Conservation (phyloP, 2,888 invertebrate species). For the Lysandra bellargus region DNA sequence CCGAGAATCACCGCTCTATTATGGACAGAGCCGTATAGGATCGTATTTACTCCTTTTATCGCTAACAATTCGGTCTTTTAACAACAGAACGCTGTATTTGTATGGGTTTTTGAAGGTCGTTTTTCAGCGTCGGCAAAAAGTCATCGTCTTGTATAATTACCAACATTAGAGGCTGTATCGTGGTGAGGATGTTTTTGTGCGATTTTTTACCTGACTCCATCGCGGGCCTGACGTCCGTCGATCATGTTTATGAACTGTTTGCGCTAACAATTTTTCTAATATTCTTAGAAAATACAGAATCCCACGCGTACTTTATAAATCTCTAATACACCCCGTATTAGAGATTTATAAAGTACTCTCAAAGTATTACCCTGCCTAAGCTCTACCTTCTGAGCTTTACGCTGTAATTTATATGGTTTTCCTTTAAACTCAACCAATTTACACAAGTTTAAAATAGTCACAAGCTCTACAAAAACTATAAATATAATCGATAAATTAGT, state of each 20-base stretch:
- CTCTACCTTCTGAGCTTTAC: background rate
- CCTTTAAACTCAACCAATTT: too few species aligned
- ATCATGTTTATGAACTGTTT: background rate
- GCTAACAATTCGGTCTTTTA: slow-evolving; percentile 14
- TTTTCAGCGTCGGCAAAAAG: slow-evolving; percentile 16
- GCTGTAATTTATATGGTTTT: too few species aligned
- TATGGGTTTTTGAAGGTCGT: slow-evolving; percentile 5
- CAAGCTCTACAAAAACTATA: too few species aligned
- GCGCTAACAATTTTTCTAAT: background rate
- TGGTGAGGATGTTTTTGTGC: slow-evolving; percentile 8
- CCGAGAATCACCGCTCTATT: background rate
- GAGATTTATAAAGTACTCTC: background rate
- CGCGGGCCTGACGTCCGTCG: background rate
- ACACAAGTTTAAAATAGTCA: too few species aligned
- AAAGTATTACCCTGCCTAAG: background rate
- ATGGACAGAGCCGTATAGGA: slow-evolving; percentile 16
- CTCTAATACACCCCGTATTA: too few species aligned
- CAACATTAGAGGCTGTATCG: background rate
- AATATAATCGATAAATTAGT: too few species aligned
- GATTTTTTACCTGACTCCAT: background rate
- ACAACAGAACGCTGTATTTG: background rate
- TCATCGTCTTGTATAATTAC: slow-evolving; percentile 26
- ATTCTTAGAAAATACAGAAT: background rate
- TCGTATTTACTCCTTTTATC: slow-evolving; percentile 23
- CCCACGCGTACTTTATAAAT: too few species aligned